Percentiles rank a stretch among this genome's conserved stretches.
phyloP scores from a whole-genome alignment of 2,888 invertebrate genomes.

The Pyrocoelia pectoralis region DNA sequence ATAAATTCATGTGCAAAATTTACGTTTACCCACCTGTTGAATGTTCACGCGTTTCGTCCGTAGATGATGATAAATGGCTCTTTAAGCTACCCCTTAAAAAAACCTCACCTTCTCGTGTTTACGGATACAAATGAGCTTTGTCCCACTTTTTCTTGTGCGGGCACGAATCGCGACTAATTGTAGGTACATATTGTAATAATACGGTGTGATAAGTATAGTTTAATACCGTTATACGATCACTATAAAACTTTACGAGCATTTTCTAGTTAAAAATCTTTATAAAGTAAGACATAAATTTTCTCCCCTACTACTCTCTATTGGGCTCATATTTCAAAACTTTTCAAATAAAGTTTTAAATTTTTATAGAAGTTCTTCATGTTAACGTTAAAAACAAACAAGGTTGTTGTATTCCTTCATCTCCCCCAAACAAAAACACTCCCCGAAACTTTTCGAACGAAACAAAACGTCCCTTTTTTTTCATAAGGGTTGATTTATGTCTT shows the following conservation, averaged over 20 bases:
- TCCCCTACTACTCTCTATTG: not conserved
- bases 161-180: not conserved
- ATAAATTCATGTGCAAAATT: no score
- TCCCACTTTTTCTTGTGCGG: no score
- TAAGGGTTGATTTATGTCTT: not conserved
- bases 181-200: not conserved
- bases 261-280: not conserved
- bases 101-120: no score
- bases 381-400: not conserved
- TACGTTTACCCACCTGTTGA: no score
- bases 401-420: not conserved
- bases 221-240: not conserved
- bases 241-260: not conserved
- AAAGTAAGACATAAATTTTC: constrained; percentile 1
- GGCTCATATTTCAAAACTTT: not conserved
- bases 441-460: not conserved
- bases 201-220: not conserved
- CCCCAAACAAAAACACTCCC: not conserved
- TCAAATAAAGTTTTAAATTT: not conserved
- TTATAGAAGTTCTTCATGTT: not conserved
- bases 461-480: not conserved
- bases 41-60: no score
- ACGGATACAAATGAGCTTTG: no score
- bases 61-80: no score
- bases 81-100: no score